Percentiles rank a stretch among this genome's conserved stretches.
Conservation (phyloP, 1,140 invertebrate genomes). For the Laupala kohalensis region DNA sequence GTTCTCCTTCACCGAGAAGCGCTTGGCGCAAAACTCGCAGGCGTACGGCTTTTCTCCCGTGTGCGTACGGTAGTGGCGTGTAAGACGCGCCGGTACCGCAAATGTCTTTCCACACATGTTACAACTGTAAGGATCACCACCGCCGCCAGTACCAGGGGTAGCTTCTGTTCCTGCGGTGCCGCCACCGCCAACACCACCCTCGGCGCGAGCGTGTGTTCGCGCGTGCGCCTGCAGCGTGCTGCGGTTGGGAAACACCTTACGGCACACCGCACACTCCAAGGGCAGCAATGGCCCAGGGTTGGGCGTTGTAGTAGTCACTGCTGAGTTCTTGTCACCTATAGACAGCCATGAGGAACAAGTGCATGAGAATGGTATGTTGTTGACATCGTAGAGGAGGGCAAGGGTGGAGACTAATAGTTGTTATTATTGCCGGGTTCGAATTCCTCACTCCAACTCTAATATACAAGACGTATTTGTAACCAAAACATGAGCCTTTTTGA, state of each 20-base stretch:
- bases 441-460: no score
- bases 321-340: no score
- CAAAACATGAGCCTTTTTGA: no score
- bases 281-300: no score
- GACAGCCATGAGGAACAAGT: no score
- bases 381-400: no score
- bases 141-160: conserved; percentile 34
- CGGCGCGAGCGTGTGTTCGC: conserved; percentile 38
- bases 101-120: conserved; percentile 86
- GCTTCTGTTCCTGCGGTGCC: conserved; percentile 42
- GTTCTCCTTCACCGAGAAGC: conserved; percentile 85
- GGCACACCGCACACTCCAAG: conserved; percentile 39
- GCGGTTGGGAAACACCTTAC: conserved; percentile 44
- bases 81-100: conserved; percentile 76
- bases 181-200: conserved; percentile 43
- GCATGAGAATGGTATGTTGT: no score
- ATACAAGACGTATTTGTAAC: no score
- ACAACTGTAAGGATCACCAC: conserved; percentile 67
- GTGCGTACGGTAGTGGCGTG: conserved; percentile 80
- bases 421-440: no score
- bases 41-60: conserved; percentile 75
- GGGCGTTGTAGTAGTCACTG: no score
- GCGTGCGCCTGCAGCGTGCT: conserved; percentile 43
- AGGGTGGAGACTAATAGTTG: no score
- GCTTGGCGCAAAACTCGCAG: conserved; percentile 85